phyloP scores from a whole-genome alignment of 2,797 vertebrate genomes.

The Philypnodon macrostomus region DNA sequence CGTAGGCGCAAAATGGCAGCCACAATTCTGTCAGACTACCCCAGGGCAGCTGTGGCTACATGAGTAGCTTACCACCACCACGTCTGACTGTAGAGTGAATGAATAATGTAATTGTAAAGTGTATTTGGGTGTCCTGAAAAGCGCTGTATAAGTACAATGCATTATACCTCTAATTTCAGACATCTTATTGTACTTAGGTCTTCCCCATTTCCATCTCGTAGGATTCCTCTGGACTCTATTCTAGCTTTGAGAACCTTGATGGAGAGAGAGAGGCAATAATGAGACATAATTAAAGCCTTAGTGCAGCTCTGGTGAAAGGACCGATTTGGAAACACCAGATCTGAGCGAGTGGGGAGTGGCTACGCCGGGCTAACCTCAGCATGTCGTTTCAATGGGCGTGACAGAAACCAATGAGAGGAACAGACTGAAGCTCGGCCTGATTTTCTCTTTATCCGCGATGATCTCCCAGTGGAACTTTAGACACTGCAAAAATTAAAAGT shows the following conservation, averaged over 20 bases:
- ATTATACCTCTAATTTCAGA: no score
- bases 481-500: constrained; percentile 11
- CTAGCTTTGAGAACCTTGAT: constrained; percentile 21
- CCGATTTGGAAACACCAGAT: constrained; percentile 69
- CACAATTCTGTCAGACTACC: no score
- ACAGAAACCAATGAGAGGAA: constrained; percentile 41
- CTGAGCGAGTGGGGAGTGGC: constrained; percentile 55
- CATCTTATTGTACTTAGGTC: background rate
- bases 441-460: constrained; percentile 1
- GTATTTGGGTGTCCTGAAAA: no score
- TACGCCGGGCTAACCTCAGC: constrained; percentile 43
- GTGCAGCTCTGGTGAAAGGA: constrained; percentile 65
- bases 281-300: constrained; percentile 71
- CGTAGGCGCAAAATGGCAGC: no score
- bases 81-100: no score
- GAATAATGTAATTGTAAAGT: no score
- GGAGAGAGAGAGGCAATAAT: constrained; percentile 17
- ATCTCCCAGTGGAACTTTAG: constrained; percentile 33
- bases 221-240: constrained; percentile 49
- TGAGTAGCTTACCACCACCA: no score
- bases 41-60: no score
- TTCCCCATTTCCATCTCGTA: constrained; percentile 37
- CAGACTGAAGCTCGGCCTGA: constrained; percentile 30
- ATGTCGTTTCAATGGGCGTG: constrained; percentile 29
- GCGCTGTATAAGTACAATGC: no score